These are phyloP conservation scores for Parnassius glacialis DNA, from an alignment of 2,888 invertebrate species.

Conservation along the genomic window DNA sequence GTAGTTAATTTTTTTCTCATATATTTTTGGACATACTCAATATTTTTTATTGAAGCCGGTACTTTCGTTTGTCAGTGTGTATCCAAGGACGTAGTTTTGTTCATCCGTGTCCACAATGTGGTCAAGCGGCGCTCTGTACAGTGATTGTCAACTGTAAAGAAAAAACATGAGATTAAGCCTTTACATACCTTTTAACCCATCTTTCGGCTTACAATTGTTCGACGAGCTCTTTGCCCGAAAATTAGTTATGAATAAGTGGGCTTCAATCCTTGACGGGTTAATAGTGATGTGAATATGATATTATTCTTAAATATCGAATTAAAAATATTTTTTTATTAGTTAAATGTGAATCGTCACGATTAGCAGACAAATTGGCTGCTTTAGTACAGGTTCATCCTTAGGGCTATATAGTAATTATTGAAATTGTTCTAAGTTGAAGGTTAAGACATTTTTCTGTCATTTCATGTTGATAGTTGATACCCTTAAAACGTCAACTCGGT, in stretches of 20 bases:
- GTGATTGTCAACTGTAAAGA: constrained; percentile 46
- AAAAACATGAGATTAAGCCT: constrained; percentile 65
- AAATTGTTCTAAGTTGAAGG: too few relatives aligned
- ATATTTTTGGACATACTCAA: neutral
- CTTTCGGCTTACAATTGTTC: constrained; percentile 47
- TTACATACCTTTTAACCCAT: constrained; percentile 48
- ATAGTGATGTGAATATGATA: constrained; percentile 29
- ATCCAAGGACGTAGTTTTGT: constrained; percentile 21
- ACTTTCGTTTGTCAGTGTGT: constrained; percentile 40
- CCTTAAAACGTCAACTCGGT: too few relatives aligned
- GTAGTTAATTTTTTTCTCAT: too few relatives aligned
- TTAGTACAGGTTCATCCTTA: too few relatives aligned
- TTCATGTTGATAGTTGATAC: too few relatives aligned
- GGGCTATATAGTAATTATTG: too few relatives aligned
- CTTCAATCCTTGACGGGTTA: constrained; percentile 46
- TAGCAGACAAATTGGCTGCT: too few relatives aligned
- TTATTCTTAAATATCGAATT: too few relatives aligned
- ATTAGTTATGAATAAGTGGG: constrained; percentile 73
- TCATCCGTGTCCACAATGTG: constrained; percentile 55
- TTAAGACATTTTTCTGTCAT: too few relatives aligned
- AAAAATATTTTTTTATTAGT: too few relatives aligned
- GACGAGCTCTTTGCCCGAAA: constrained; percentile 57
- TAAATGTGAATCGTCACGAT: too few relatives aligned
- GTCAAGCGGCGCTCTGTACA: constrained; percentile 53
- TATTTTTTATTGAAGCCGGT: constrained; percentile 20